Percentiles rank a stretch among this genome's conserved stretches.
phyloP scores from a whole-genome alignment of 2,113 vertebrate species.

The Eclectus roratus region DNA sequence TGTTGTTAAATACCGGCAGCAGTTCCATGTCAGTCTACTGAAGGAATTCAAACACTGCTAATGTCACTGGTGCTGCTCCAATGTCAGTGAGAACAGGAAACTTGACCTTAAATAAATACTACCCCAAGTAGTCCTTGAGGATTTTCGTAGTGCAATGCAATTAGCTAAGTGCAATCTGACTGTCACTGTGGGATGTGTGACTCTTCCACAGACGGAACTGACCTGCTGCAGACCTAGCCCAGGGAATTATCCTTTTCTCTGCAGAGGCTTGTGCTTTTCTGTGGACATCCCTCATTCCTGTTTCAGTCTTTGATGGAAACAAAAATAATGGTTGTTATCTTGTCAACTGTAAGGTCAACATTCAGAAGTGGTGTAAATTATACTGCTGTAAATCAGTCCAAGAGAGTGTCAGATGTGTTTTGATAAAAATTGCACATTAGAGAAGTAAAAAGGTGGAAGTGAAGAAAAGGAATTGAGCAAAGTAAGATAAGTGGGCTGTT shows the following conservation, averaged over 20 bases:
- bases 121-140: not conserved
- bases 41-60: not conserved
- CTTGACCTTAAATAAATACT: not conserved
- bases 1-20: not conserved
- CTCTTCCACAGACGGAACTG: not conserved
- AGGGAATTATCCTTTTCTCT: not conserved
- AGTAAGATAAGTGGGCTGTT: not conserved
- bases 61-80: not conserved
- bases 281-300: not conserved
- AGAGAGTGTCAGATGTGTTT: not conserved
- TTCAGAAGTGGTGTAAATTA: slow-evolving; percentile 11
- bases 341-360: not conserved
- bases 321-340: not conserved
- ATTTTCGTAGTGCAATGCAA: fast-evolving
- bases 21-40: not conserved
- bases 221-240: not conserved
- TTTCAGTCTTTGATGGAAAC: not conserved
- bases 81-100: not conserved
- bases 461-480: not conserved
- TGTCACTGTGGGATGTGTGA: fast-evolving
- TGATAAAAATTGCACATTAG: not conserved
- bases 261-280: not conserved
- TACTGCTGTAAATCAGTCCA: not conserved
- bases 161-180: not conserved
- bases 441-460: not conserved